Base-by-base conservation (phyloP, 2,113 vertebrate genomes). In the Okapia johnstoni region DNA sequence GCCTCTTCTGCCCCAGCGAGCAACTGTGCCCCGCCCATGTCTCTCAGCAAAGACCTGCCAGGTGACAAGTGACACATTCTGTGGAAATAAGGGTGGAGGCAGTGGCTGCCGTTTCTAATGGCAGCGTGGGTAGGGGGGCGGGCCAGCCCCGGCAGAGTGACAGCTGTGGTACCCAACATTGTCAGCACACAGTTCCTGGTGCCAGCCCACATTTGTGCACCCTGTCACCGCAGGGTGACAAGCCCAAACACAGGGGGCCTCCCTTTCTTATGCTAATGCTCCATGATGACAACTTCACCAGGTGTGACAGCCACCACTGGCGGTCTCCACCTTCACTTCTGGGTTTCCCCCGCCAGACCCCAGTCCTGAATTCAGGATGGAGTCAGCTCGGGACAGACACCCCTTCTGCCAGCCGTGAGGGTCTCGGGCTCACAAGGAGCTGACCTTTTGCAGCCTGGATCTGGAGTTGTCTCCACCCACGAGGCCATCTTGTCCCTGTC, bases 181-280 rank as follows among this genome's bases (percentile, higher is more conserved):
- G 99, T 99, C 99, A 99, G 96, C 77, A 61, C 63, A 98, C 89
- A 97, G 97, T 98, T 99, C 97, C 77, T 87, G 6, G 95, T 55
- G 97, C 98, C 98, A 97, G 98, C 98, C 97, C 98, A 98, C 99
- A 98, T 99, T 98, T 99, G 98, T 99, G 98, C 98, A 98, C 98
- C 98, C 93, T 99, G 99, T 99, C 99, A 99, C 88, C 1, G 73
- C 97, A 94, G 92, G 98, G 98, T 98, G 98, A 99, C 98, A 97
- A 99, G 99, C 98, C 99, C 99, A 99, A 99, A 99, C 98, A 99
- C 19, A 70, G 90, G 88, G 94, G 97, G 6, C 96, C 98, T 99
- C 95, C 98, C 98, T 99, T 99, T 99, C 98, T 99, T 98, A 99
- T 99, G 99, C 98, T 99, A 99, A 99, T 99, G 95, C 11, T 94